phyloP scores from a whole-genome alignment of 2,888 invertebrate species.

The Aporophyla nigra region DNA sequence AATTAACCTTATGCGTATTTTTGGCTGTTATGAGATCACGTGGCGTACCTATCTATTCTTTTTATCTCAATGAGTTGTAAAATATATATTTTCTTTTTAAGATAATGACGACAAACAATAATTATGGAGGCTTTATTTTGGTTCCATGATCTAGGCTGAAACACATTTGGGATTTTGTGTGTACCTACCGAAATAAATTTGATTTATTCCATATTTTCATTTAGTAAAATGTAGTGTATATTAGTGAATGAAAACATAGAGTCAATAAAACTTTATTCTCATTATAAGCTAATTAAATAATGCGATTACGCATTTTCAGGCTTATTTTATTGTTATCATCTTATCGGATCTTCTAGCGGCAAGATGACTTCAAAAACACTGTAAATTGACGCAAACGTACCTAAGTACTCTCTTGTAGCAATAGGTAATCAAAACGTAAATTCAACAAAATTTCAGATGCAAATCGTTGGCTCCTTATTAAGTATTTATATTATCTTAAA shows the following conservation, averaged over 20 bases:
- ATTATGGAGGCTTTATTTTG: neutral
- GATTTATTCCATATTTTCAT: too few species aligned
- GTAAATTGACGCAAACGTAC: neutral
- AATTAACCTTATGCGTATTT: neutral
- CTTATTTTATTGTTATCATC: constrained; percentile 1
- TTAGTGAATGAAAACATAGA: neutral
- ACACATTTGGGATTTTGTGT: too few species aligned
- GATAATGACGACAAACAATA: too few species aligned
- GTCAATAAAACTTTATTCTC: neutral
- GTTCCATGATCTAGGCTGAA: neutral
- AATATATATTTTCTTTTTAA: neutral
- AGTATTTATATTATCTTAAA: constrained; percentile 51
- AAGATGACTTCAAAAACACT: neutral
- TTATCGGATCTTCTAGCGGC: neutral
- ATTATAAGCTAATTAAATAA: neutral
- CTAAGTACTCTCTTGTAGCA: neutral
- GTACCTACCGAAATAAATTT: too few species aligned
- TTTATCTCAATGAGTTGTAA: neutral
- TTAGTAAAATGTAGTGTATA: too few species aligned
- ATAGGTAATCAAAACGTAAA: constrained; percentile 18
- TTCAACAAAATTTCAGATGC: constrained; percentile 13
- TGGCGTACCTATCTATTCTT: neutral
- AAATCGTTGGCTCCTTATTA: constrained; percentile 42
- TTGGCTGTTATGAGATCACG: neutral
- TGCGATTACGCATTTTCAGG: neutral